Evolutionary conservation across 2,797 vertebrate genomes (phyloP).

Genomic region (Pelodytes ibericus): DNA sequence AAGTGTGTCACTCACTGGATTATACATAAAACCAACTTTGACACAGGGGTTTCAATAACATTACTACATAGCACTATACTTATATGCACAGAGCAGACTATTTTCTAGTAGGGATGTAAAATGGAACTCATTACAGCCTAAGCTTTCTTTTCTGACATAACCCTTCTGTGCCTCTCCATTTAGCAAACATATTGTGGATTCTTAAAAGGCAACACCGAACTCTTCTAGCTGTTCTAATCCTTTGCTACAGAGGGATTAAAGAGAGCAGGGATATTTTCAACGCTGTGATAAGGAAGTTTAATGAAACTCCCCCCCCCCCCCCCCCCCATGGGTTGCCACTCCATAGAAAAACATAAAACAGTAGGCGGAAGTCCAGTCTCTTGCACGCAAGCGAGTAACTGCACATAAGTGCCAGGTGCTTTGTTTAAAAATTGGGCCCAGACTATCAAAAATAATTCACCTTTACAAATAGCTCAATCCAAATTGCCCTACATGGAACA

Average conservation of each 20-base stretch:
- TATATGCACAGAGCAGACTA: too few relatives aligned
- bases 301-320: constrained; percentile 42
- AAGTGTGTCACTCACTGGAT: too few relatives aligned
- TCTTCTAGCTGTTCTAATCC: constrained; percentile 5
- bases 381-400: constrained; percentile 4
- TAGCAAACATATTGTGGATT: constrained; percentile 17
- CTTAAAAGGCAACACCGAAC: constrained; percentile 14
- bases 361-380: constrained; percentile 13
- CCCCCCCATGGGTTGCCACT: not conserved
- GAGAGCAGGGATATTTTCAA: constrained; percentile 15
- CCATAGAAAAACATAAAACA: constrained; percentile 5
- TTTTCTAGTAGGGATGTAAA: too few relatives aligned
- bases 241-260: constrained; percentile 17
- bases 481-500: constrained; percentile 52
- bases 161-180: constrained; percentile 8
- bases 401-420: constrained; percentile 38
- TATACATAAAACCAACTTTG: too few relatives aligned
- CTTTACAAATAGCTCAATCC: constrained; percentile 47
- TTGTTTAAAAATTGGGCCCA: constrained; percentile 43
- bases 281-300: constrained; percentile 29
- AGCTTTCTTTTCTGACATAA: too few relatives aligned
- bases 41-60: too few relatives aligned
- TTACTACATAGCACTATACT: too few relatives aligned
- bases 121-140: too few relatives aligned
- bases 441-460: constrained; percentile 50